Conservation (phyloP, 2,797 vertebrate species). For the Coendou prehensilis region DNA sequence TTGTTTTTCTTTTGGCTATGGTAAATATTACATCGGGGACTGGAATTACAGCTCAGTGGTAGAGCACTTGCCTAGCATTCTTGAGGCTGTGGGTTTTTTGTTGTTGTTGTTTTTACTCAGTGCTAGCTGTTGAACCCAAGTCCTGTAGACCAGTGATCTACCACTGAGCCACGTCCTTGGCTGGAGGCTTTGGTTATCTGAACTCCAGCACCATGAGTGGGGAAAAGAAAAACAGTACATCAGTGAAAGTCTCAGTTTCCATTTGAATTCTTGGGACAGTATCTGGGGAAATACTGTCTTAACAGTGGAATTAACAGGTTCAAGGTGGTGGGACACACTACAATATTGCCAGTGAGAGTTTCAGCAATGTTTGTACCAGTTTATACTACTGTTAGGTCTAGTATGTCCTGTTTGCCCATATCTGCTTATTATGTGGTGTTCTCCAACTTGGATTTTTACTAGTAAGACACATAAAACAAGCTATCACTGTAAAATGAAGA, state of each 20-base stretch:
- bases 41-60: not conserved
- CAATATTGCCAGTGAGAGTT: constrained; percentile 19
- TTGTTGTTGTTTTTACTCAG: not conserved
- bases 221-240: not conserved
- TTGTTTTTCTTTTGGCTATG: not conserved
- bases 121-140: not conserved
- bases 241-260: not conserved
- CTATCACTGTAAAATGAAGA: not conserved
- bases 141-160: not conserved
- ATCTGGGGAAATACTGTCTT: not conserved
- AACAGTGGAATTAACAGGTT: not conserved
- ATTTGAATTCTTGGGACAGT: not conserved
- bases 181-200: not conserved
- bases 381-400: not conserved
- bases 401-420: not conserved
- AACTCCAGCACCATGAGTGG: not conserved
- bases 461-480: not conserved
- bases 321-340: not conserved
- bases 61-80: not conserved
- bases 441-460: not conserved
- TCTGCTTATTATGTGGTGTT: not conserved
- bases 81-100: not conserved
- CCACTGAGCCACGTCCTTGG: not conserved
- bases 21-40: not conserved
- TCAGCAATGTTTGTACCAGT: not conserved